Evolutionary conservation across 2,888 invertebrate genomes (phyloP), one percentile per base, ranked within the genome.

Genomic region (Stenurella melanura): DNA sequence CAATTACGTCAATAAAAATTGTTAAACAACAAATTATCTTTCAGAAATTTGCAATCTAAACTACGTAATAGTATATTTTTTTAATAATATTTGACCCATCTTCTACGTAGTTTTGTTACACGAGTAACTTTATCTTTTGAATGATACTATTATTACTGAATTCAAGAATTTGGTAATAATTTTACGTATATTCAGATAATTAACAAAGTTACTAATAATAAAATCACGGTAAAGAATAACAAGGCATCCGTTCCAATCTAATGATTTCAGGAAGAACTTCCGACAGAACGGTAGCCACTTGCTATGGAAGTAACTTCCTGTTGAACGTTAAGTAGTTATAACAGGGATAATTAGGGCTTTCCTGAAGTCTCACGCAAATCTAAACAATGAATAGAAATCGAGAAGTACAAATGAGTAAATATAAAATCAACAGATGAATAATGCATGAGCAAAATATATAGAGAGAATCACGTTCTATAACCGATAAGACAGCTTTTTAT

Each of bases 211-310:
- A 50, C 15, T 56, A 34, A 58, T 58, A 19, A 30, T 50, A 56
- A 66, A 60, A 74, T 67, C 56, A 67, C 57, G 15, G 38, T 67
- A 67, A 67, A 34, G n/a, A 74, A 66, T 54, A 58, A 56, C 15
- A 18, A 26, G 61, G 30, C 80, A 76, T 80, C 79, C 80, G 83
- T 83, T 82, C 77, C 82, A 81, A 81, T 82, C 82, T 81, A 80
- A 80, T 81, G 82, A 74, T 74, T 83, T 83, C 80, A 81, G 82
- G 83, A 83, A 83, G 80, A 77, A 75, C 82, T 83, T 83, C 83
- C 83, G 83, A 81, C 80, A 76, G 74, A 76, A 76, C 70, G 73
- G 75, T 75, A 78, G 54, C 74, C 79, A 78, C 75, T 76, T 77
- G 75, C 73, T 78, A 78, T 80, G 79, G 80, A 81, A 78, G 76